Base-by-base conservation (phyloP, 2,113 vertebrate genomes). In the Ctenomys sociabilis region DNA sequence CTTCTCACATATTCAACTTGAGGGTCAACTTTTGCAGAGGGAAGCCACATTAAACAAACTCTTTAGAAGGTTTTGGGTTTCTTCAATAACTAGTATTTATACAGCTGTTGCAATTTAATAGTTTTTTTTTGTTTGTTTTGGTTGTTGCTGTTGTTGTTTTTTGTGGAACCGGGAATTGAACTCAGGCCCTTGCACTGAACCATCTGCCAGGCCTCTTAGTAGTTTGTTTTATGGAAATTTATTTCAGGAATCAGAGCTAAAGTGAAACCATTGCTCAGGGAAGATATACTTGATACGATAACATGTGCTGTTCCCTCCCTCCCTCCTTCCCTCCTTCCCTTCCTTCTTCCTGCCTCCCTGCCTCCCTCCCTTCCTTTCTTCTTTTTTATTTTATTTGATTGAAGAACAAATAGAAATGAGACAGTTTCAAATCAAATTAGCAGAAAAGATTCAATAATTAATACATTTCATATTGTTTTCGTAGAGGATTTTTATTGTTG, bases 261-360 rank as follows among this genome's bases (percentile, higher is more conserved):
- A 35, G 32, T 35, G 59, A 0, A 59, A 7, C 35, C 78, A n/a
- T 59, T 93, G 9, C 17, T 88, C 21, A 37, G 30, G 4, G 1
- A 85, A 84, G 32, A 87, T 93, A 86, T 57, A 22, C 2, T 90
- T 61, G 35, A 83, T 59, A 64, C 30, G 26, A 61, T 92, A 32
- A 61, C 3, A 63, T 49, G 5, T 37, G 49, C 77, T 72, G 4
- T 80, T 49, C 59, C 16, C 43, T 40, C 59, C 8, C 37, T 21
- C 2, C 13, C 3, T 81, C 4, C 26, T 19, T 37, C 2, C 12
- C 4, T 21, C 7, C n/a, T n/a, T 10, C 32, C 9, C 14, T 7
- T 5, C 32, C 24, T 10, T 24, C 7, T 30, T 5, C 7, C 30
- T 43, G 63, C 24, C 37, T 32, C 64, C 10, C 32, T 13, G 1